These are phyloP conservation scores for Macrostomum lignano DNA, from an alignment of 1,140 invertebrate species.

Conservation along the genomic window DNA sequence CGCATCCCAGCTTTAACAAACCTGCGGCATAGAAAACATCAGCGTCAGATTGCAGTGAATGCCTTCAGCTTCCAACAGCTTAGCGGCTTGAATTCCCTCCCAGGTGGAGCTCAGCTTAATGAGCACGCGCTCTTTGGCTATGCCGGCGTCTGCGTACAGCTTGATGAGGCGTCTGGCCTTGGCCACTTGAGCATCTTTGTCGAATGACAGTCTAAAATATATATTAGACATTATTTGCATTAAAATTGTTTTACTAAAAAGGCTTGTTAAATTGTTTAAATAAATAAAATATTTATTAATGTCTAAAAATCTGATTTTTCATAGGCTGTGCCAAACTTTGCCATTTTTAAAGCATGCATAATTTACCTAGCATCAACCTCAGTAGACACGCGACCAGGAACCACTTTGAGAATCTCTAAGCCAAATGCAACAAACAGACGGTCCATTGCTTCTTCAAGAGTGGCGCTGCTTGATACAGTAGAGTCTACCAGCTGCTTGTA, in stretches of 20 bases:
- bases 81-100: constrained; percentile 92
- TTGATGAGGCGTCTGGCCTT: constrained; percentile 62
- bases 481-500: constrained; percentile 32
- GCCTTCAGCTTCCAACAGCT: constrained; percentile 56
- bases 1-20: no score
- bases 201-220: constrained; percentile 67
- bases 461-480: constrained; percentile 30
- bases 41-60: constrained; percentile 94
- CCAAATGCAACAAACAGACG: constrained; percentile 81
- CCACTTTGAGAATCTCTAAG: constrained; percentile 76
- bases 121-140: constrained; percentile 63
- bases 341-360: constrained; percentile 3
- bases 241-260: neutral
- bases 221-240: constrained; percentile 8
- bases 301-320: constrained; percentile 1
- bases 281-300: constrained; percentile 1
- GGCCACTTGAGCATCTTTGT: constrained; percentile 57
- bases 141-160: constrained; percentile 59
- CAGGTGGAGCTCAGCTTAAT: constrained; percentile 92
- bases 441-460: constrained; percentile 46
- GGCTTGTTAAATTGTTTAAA: constrained; percentile 1
- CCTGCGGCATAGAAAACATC: constrained; percentile 68
- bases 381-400: constrained; percentile 84
- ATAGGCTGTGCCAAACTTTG: neutral
- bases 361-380: constrained; percentile 74